Percentiles rank a stretch among this genome's conserved stretches.
Conservation (phyloP, 2,888 invertebrate species). For the Drosophila quinaria region DNA sequence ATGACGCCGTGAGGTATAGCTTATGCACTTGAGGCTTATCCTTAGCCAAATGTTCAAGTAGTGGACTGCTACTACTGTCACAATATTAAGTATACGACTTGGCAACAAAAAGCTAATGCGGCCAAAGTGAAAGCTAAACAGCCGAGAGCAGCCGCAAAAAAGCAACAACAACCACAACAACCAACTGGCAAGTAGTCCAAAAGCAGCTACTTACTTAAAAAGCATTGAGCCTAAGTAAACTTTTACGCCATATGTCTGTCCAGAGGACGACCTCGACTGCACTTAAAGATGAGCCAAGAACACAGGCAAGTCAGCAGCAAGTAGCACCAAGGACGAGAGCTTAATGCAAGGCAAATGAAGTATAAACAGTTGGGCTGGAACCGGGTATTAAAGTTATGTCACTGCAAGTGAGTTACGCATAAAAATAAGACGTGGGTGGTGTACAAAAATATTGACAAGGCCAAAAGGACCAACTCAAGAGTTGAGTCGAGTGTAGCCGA, state of each 20-base stretch:
- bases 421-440: slow-evolving; percentile 49
- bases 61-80: slow-evolving; percentile 46
- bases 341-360: slow-evolving; percentile 79
- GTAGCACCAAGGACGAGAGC: slow-evolving; percentile 52
- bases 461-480: slow-evolving; percentile 28
- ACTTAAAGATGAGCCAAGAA: slow-evolving; percentile 66
- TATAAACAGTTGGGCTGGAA: slow-evolving; percentile 63
- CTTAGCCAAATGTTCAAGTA: slow-evolving; percentile 39
- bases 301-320: slow-evolving; percentile 31
- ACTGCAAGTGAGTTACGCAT: slow-evolving; percentile 74
- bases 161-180: slow-evolving; percentile 21
- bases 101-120: slow-evolving; percentile 67
- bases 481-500: slow-evolving; percentile 22
- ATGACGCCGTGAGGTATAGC: slow-evolving; percentile 36
- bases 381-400: slow-evolving; percentile 72
- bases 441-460: slow-evolving; percentile 73
- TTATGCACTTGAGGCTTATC: slow-evolving; percentile 59
- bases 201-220: slow-evolving; percentile 79
- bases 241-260: slow-evolving; percentile 62
- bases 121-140: slow-evolving; percentile 76
- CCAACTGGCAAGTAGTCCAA: slow-evolving; percentile 48
- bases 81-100: slow-evolving; percentile 61
- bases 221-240: slow-evolving; percentile 81
- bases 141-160: slow-evolving; percentile 55
- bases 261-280: slow-evolving; percentile 66